Conservation (phyloP, 2,797 vertebrate genomes). For the Rhadinocentrus ornatus region DNA sequence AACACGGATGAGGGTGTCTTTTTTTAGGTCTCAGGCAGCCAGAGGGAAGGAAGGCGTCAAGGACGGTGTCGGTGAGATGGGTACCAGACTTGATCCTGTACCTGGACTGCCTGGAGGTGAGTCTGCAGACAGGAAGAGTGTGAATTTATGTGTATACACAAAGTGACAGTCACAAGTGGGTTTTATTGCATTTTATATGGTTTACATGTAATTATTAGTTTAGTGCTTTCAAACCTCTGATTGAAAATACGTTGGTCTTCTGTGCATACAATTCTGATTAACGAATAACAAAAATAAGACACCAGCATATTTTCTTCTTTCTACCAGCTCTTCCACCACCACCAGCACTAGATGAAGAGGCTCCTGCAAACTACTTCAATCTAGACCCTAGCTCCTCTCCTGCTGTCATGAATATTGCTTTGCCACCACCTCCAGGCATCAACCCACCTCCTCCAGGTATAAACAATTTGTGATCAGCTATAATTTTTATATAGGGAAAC, state of each 20-base stretch:
- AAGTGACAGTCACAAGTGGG: background rate
- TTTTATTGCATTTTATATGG: conserved; percentile 5
- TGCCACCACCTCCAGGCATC: conserved; percentile 95
- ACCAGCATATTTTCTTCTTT: conserved; percentile 11
- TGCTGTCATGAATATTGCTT: conserved; percentile 91
- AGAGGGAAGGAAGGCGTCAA: conserved; percentile 95
- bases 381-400: conserved; percentile 90
- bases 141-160: background rate
- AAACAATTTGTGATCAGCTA: background rate
- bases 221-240: background rate
- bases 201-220: background rate
- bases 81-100: conserved; percentile 95
- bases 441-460: conserved; percentile 93
- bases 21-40: conserved; percentile 92
- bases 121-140: conserved; percentile 32
- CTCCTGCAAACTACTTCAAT: conserved; percentile 97
- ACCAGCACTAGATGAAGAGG: conserved; percentile 91
- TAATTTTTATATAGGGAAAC: background rate
- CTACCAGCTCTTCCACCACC: conserved; percentile 91
- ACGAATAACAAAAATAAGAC: background rate
- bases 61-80: conserved; percentile 92
- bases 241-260: background rate
- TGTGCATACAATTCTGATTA: background rate
- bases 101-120: conserved; percentile 96
- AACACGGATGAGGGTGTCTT: background rate